Base-by-base conservation (phyloP, 2,797 vertebrate genomes). In the Lagocephalus sceleratus region DNA sequence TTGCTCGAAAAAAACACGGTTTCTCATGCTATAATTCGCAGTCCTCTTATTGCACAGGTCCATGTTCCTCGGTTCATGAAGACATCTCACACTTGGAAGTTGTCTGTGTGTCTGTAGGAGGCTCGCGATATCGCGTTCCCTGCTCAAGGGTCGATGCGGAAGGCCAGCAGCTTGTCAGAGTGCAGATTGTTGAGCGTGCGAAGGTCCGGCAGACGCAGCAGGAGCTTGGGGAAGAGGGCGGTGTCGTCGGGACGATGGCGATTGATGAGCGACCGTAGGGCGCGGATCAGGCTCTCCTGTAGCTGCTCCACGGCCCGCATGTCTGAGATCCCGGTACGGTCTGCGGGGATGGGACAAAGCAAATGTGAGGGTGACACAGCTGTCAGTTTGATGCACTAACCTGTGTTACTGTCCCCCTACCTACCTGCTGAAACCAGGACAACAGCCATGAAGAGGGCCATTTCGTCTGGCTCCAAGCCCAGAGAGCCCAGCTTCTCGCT, bases 361-460 rank as follows among this genome's bases (percentile, higher is more conserved):
- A 20, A 16, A 68, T 23, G 11, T 2, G 6, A 22, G 43, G 10
- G 60, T 83, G 29, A 57, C 32, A 67, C 5, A 53, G 32, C 64
- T 3, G 35, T 50, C 21, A 39, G 46, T 50, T 5, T 56, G 22
- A 35, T 35, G 32, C 32, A 35, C 12, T 47, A 11, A 4, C 8
- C 52, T 26, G 20, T 14, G 8, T 52, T 19, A 6, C 3, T 57
- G 20, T 7, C 39, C 10, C 10, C 8, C 62, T 20, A 66, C 79
- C 89, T 29, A 93, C 92, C 91, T 82, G 92, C 90, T 75, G 91
- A 93, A 29, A 93, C 86, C 69, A 93, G 83, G 63, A 93, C 91
- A 70, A 93, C 90, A 14, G 91, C 91, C 90, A 92, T 92, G 68
- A 93, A 93, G 47, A 93, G 91, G 9, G 90, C 92, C 89, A 91